Percentiles rank a stretch among this genome's conserved stretches.
These are phyloP conservation scores for Strix aluco DNA, from an alignment of 2,113 vertebrate genomes.

Conservation along the genomic window DNA sequence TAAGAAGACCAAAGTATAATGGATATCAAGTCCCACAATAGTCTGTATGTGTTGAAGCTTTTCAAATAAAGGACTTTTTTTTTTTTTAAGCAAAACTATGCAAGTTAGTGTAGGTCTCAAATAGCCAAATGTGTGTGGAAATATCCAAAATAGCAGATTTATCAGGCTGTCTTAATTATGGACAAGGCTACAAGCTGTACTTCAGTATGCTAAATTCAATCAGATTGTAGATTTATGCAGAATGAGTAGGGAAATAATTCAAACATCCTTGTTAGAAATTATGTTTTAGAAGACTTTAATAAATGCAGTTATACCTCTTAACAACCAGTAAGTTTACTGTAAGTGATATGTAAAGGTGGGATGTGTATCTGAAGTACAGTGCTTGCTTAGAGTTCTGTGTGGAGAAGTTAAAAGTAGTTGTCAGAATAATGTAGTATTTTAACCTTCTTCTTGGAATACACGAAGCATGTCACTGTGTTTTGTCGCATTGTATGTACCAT, in stretches of 20 bases:
- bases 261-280: neutral
- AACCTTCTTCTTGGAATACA: neutral
- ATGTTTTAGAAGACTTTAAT: neutral
- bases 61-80: neutral
- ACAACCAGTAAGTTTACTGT: neutral
- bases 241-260: neutral
- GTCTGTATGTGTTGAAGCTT: neutral
- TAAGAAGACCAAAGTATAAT: neutral
- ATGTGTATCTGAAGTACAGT: neutral
- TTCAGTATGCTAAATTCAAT: neutral
- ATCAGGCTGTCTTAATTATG: neutral
- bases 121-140: neutral
- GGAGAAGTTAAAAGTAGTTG: neutral
- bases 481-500: neutral
- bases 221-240: neutral
- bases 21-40: neutral
- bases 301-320: neutral
- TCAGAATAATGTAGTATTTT: neutral
- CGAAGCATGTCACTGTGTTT: neutral
- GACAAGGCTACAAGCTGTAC: neutral
- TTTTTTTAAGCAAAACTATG: neutral
- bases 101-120: neutral
- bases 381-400: neutral
- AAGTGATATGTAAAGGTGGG: neutral
- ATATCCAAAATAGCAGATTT: rapidly evolving